Evolutionary conservation across 2,888 invertebrate species (phyloP).

Genomic region (Pheosia gnoma): DNA sequence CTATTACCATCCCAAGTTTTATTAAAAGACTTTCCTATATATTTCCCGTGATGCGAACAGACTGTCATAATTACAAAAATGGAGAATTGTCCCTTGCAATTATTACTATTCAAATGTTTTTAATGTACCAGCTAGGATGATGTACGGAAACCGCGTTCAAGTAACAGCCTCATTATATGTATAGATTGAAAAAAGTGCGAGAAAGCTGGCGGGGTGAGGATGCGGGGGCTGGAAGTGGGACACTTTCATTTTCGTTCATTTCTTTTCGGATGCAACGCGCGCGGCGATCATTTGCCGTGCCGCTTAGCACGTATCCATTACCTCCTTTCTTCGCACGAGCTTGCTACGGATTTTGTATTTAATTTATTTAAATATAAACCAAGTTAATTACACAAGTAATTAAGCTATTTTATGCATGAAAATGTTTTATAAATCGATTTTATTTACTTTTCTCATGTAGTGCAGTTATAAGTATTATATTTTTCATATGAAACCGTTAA

Average conservation of each 20-base stretch:
- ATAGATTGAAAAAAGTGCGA: constrained; percentile 72
- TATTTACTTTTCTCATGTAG: neutral
- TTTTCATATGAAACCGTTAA: no score
- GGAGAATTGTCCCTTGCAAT: no score
- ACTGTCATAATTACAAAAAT: no score
- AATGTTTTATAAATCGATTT: neutral
- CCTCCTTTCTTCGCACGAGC: constrained; percentile 67
- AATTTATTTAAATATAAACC: constrained; percentile 29
- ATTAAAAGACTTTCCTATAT: no score
- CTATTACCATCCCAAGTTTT: no score
- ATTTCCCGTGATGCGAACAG: no score
- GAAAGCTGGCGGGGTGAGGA: constrained; percentile 66
- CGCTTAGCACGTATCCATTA: constrained; percentile 73
- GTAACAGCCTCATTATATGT: no score
- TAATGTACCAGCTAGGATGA: no score
- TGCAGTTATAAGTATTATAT: no score
- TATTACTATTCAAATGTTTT: no score
- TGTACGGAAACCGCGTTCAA: no score
- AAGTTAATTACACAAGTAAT: constrained; percentile 9
- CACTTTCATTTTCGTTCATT: constrained; percentile 84
- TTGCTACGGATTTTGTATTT: constrained; percentile 44
- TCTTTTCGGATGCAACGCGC: constrained; percentile 80
- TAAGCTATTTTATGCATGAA: neutral
- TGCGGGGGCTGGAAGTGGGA: constrained; percentile 69
- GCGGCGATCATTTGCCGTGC: constrained; percentile 68